Evolutionary conservation across 2,888 invertebrate species (phyloP).

Genomic region (Melangyna quadrimaculata): DNA sequence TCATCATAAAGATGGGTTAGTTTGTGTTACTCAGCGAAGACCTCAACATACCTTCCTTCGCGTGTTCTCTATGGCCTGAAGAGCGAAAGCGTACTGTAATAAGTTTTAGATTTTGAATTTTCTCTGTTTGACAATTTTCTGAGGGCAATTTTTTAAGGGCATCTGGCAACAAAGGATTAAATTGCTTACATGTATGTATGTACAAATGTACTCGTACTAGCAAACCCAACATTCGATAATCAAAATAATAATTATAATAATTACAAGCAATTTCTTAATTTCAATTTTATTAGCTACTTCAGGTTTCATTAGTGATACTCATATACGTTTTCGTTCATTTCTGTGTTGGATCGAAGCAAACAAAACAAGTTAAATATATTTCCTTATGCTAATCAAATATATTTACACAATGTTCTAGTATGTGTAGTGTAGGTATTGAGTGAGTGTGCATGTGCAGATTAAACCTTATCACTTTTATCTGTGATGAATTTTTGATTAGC

Average conservation of each 20-base stretch:
- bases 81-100: too few species aligned
- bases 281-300: constrained; percentile 5
- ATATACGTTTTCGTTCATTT: background rate
- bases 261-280: constrained; percentile 9
- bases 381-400: constrained; percentile 45
- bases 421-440: background rate
- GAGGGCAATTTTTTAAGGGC: background rate
- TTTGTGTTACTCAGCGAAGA: too few species aligned
- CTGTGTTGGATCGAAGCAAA: constrained; percentile 24
- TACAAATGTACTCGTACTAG: too few species aligned
- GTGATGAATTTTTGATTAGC: constrained; percentile 61
- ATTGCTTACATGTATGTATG: background rate
- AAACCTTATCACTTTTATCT: constrained; percentile 48
- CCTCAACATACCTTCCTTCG: too few species aligned
- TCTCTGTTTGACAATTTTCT: too few species aligned
- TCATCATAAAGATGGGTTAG: too few species aligned
- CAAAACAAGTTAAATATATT: background rate
- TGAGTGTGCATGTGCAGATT: constrained; percentile 20
- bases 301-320: constrained; percentile 32
- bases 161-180: background rate
- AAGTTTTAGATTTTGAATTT: too few species aligned
- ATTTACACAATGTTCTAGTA: constrained; percentile 36
- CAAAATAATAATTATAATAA: background rate
- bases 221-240: background rate
- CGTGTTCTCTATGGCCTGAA: too few species aligned